Evolutionary conservation across 1,140 invertebrate species (phyloP).

Genomic region (Maniola jurtina): DNA sequence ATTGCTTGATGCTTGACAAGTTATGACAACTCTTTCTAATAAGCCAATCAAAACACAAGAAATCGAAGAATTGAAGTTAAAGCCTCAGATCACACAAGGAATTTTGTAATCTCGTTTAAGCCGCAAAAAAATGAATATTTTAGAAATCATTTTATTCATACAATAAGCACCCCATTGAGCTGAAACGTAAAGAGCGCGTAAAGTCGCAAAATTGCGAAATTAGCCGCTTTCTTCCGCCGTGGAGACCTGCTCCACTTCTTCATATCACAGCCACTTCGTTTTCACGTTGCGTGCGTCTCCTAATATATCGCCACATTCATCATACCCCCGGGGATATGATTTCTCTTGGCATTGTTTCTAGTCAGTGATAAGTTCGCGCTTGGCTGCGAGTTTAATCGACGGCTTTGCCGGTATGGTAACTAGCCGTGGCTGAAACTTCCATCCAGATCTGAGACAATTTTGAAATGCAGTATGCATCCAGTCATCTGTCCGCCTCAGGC

Average conservation of each 20-base stretch:
- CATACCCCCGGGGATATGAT: slow-evolving; percentile 26
- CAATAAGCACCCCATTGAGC: neutral
- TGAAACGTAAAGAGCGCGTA: slow-evolving; percentile 28
- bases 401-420: no score
- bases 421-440: no score
- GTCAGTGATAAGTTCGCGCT: neutral
- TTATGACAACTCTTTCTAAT: no score
- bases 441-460: no score
- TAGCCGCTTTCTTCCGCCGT: slow-evolving; percentile 34
- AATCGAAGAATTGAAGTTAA: no score
- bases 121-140: neutral
- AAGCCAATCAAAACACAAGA: no score
- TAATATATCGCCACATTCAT: slow-evolving; percentile 37
- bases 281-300: slow-evolving; percentile 33
- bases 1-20: no score
- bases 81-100: no score
- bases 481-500: no score
- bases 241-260: slow-evolving; percentile 37
- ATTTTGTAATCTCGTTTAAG: no score
- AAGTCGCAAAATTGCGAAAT: slow-evolving; percentile 37
- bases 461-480: no score
- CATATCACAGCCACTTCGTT: slow-evolving; percentile 32
- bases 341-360: slow-evolving; percentile 24
- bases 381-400: neutral
- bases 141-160: slow-evolving; percentile 4